Percentiles rank a stretch among this genome's conserved stretches.
These are phyloP conservation scores for Neogobius melanostomus DNA, from an alignment of 2,113 vertebrate genomes.

Conservation along the genomic window DNA sequence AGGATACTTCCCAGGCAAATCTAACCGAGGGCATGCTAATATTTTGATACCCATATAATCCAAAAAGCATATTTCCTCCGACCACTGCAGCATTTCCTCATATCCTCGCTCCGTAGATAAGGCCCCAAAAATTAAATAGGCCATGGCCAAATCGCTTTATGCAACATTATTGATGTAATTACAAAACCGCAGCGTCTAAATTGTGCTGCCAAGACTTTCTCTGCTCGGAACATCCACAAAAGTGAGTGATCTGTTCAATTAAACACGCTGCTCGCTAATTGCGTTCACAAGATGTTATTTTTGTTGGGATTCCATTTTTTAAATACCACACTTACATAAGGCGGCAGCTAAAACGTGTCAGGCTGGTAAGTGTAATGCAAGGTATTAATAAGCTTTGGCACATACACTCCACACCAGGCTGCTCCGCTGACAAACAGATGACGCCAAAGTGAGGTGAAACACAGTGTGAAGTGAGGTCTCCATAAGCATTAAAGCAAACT, in stretches of 20 bases:
- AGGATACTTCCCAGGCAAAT: background rate
- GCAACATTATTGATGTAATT: background rate
- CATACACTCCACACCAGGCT: constrained; percentile 20
- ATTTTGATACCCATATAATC: constrained; percentile 1
- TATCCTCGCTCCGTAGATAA: background rate
- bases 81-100: background rate
- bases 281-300: background rate
- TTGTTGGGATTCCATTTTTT: background rate
- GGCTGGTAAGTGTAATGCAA: constrained; percentile 16
- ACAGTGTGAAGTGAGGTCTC: constrained; percentile 20
- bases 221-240: background rate
- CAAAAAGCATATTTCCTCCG: background rate
- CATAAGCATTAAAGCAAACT: constrained; percentile 47
- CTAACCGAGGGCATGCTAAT: background rate
- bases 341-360: constrained; percentile 10
- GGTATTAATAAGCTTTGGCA: constrained; percentile 39
- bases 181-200: background rate
- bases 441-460: constrained; percentile 39
- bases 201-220: background rate
- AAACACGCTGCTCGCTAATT: background rate
- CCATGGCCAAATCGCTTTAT: background rate
- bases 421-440: constrained; percentile 21
- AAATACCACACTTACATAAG: background rate
- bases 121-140: background rate
- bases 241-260: background rate